Base-by-base conservation (phyloP, 1,140 invertebrate genomes). In the Scylla paramamosain region DNA sequence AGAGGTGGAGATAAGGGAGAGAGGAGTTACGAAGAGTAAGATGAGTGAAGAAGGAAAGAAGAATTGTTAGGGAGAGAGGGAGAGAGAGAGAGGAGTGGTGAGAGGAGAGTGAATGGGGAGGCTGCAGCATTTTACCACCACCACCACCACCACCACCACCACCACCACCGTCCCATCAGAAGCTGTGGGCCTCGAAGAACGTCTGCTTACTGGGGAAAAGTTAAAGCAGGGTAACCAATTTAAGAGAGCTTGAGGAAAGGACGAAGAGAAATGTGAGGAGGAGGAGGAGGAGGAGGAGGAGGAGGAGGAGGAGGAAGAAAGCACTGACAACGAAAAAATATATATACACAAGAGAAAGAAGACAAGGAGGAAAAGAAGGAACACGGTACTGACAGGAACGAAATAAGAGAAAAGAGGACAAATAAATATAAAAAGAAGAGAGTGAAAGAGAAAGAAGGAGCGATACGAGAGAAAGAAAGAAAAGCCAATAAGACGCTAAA, bases 201-300 rank as follows among this genome's bases (percentile, higher is more conserved):
- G 12, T 77, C 59, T 77, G 67, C 67, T 77, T 77, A 20, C 67
- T 20, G 67, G 67, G 25, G 67, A 77, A 77, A 77, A 77, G 67
- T 77, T 77, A 77, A 77, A 77, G 67, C 67, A 77, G 67, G 67
- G 67, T 77, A 77, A n/a, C 20, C 67, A n/a, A 77, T 77, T 77
- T 25, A 77, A 77, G 67, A 77, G 67, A n/a, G 67, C 67, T 48
- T 29, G 87, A 88, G 46, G 46, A 88, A 88, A 88, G 46, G 46
- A 88, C 28, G 67, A 77, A n/a, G 67, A 77, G 20, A n/a, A n/a
- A n/a, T 29, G 25, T 7, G 14, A 88, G 32, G 32, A 10, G 87
- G 7, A 31, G n/a, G 32, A 25, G 46, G 87, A 77, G 8, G n/a
- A n/a, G 67, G 20, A 77, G n/a, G 67, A 77, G 67, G 67, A 77